Evolutionary conservation across 2,797 vertebrate species (phyloP).

Genomic region (Cossypha heuglini): DNA sequence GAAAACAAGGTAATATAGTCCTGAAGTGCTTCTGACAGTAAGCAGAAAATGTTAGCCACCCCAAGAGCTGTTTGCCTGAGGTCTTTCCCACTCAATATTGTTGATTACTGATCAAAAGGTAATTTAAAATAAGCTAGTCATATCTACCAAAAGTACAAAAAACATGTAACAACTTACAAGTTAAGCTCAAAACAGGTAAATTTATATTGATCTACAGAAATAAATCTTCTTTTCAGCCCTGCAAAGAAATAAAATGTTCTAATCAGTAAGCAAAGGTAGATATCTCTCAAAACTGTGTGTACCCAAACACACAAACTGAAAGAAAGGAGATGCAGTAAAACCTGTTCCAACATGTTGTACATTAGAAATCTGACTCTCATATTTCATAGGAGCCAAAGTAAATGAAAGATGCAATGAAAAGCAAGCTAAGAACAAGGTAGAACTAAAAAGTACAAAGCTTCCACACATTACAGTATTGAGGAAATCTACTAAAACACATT

Average conservation of each 20-base stretch:
- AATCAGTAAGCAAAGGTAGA: not conserved
- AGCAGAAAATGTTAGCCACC: not conserved
- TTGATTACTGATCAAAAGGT: not conserved
- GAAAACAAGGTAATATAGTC: not conserved
- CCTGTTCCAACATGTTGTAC: not conserved
- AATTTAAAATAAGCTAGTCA: not conserved
- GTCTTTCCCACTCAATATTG: not conserved
- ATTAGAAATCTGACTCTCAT: not conserved
- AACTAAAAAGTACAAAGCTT: not conserved
- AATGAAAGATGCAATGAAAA: not conserved
- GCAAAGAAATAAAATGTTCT: not conserved
- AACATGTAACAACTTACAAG: not conserved
- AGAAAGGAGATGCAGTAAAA: slow-evolving; percentile 13
- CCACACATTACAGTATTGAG: not conserved
- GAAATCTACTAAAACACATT: not conserved
- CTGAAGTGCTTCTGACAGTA: not conserved
- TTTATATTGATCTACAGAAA: not conserved
- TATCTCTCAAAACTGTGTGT: not conserved
- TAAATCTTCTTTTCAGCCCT: not conserved
- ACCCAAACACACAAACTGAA: not conserved
- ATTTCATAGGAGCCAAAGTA: not conserved
- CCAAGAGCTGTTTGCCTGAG: not conserved
- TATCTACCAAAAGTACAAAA: not conserved
- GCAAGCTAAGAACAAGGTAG: not conserved
- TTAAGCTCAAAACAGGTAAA: not conserved